These are phyloP conservation scores for Cerastis rubricosa DNA, from an alignment of 2,888 invertebrate species.

Conservation along the genomic window DNA sequence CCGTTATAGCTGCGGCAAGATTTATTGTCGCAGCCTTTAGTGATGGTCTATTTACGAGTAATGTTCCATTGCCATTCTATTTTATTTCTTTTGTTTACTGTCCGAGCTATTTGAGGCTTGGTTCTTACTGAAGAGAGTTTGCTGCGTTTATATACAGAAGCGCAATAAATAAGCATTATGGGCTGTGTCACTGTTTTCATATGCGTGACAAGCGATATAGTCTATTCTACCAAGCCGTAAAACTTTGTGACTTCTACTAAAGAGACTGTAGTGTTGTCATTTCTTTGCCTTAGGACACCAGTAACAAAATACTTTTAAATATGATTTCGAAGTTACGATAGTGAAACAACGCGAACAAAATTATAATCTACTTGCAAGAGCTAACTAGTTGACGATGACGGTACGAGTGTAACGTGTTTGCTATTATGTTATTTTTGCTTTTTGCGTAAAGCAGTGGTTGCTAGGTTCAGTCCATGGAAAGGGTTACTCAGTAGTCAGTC, in stretches of 20 bases:
- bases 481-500: background rate
- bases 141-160: background rate
- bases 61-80: constrained; percentile 18
- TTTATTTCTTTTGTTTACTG: constrained; percentile 22
- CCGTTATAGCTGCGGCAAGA: constrained; percentile 24
- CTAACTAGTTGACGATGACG: background rate
- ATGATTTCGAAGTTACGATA: background rate
- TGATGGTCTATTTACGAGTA: constrained; percentile 54
- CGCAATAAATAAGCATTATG: constrained; percentile 23
- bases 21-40: constrained; percentile 39
- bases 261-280: background rate
- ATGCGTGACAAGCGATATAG: constrained; percentile 14
- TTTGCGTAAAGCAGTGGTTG: background rate
- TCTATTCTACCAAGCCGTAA: background rate
- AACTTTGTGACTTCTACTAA: constrained; percentile 20
- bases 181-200: background rate
- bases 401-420: too few species aligned
- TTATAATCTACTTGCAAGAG: background rate
- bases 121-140: background rate
- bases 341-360: background rate
- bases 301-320: background rate
- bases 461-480: background rate
- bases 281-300: background rate
- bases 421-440: too few species aligned
- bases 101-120: constrained; percentile 11